Base-by-base conservation (phyloP, 2,888 invertebrate genomes). In the Agriotes lineatus region DNA sequence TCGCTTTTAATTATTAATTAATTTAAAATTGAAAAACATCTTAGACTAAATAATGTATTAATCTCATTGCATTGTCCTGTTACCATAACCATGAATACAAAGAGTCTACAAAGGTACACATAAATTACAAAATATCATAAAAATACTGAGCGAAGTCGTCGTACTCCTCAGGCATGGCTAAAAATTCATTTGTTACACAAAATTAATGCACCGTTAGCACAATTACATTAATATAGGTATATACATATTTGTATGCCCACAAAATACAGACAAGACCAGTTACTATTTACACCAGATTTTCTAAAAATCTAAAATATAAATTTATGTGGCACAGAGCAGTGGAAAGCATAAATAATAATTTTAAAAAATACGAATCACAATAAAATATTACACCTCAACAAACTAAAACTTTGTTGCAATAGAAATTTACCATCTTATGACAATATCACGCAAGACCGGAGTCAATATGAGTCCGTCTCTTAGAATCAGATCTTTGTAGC, bases 401-500 rank as follows among this genome's bases (percentile, higher is more conserved):
- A 37, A 67, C 69, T 67, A 64, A 69, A 59, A 67, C 64, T 45
- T 72, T 67, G 60, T 72, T 67, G 67, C 64, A 63, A 69, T 58
- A 44, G 60, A 69, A 62, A 57, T 33, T 64, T 67, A 69, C 67
- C 52, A 54, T 58, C 30, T 69, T 69, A 48, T 37, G 54, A 62
- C 65, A 72, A 64, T 80, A 84, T 85, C 84, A 86, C 83, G 85
- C 85, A 71, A 85, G 79, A 52, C 85, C 85, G 25, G 84, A 84
- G 76, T 85, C 85, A 19, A 85, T 83, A 70, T 85, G 85, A 61
- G 85, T 85, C 71, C 85, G 79, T 72, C 85, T 82, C 77, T 86
- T 86, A 39, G 86, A 86, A 76, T 87, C 89, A 9, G 83, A 78
- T 68, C 86, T 79, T 71, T 86, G 86, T 48, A 86, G 82, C 25